Evolutionary conservation across 2,888 invertebrate species (phyloP).

Genomic region (Acanthacorydalis orientalis): DNA sequence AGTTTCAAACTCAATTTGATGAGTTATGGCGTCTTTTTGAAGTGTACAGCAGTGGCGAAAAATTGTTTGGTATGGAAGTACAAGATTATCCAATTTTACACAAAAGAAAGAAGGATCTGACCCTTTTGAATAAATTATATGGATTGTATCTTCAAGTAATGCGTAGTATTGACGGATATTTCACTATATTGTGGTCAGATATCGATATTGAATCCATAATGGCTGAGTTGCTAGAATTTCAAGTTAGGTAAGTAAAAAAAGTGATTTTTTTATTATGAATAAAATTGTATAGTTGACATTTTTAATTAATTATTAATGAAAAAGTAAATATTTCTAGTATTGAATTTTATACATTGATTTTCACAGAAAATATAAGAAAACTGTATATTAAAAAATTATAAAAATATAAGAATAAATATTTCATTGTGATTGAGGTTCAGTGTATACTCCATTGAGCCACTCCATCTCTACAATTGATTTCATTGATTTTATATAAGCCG

Average conservation of each 20-base stretch:
- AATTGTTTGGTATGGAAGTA: slow-evolving; percentile 65
- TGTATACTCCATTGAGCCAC: no score
- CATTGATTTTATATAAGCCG: no score
- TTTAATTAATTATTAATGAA: background rate
- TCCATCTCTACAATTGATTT: no score
- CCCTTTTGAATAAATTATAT: slow-evolving; percentile 68
- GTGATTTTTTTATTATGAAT: background rate
- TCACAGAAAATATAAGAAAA: no score
- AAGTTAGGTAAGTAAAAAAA: slow-evolving; percentile 40
- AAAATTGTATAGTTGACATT: background rate
- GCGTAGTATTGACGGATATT: slow-evolving; percentile 73
- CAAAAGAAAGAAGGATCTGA: slow-evolving; percentile 67
- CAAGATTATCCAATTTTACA: slow-evolving; percentile 69
- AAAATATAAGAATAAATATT: no score
- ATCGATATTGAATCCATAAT: slow-evolving; percentile 72
- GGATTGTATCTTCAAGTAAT: slow-evolving; percentile 65
- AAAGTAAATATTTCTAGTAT: background rate
- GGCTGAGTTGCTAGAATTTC: slow-evolving; percentile 65
- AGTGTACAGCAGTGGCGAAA: slow-evolving; percentile 72
- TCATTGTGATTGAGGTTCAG: no score
- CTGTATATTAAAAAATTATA: no score
- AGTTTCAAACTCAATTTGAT: slow-evolving; percentile 68
- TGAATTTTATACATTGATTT: no score
- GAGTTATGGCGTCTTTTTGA: slow-evolving; percentile 66
- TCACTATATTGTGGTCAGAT: slow-evolving; percentile 67